A percentile compares a stretch with the other conserved stretches of the same genome.
Conservation (phyloP, 2,113 vertebrate genomes). For the Burhinus oedicnemus region DNA sequence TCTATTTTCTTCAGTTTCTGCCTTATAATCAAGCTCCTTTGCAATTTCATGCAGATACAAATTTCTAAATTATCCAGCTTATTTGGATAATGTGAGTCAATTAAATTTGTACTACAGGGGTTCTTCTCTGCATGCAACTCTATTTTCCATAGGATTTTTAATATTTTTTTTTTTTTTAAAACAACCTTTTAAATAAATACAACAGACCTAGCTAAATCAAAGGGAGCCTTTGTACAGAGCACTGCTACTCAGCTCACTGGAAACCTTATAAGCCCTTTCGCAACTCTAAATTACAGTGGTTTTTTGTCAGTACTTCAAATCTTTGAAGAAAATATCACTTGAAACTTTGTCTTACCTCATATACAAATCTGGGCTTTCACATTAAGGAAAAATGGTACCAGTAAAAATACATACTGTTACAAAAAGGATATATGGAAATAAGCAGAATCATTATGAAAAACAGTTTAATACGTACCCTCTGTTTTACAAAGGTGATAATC, state of each 20-base stretch:
- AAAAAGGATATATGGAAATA: not conserved
- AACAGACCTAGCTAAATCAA: not conserved
- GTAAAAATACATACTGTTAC: not conserved
- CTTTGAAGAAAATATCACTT: not conserved
- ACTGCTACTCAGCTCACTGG: not conserved
- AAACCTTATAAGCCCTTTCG: not conserved
- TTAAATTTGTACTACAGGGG: slow-evolving; percentile 24
- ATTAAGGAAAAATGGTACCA: not conserved
- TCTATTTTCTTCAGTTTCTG: not conserved
- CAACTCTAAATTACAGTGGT: not conserved
- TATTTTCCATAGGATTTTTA: not conserved
- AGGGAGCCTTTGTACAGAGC: not conserved
- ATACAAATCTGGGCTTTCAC: not conserved
- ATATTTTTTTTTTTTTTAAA: not conserved
- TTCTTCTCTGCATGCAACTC: not conserved
- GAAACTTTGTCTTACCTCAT: slow-evolving; percentile 13
- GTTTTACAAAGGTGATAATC: not conserved
- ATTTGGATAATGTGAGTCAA: slow-evolving; percentile 16
- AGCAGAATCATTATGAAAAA: not conserved
- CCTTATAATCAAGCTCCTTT: slow-evolving; percentile 7
- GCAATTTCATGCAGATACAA: not conserved
- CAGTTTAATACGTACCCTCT: not conserved
- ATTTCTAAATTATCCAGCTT: slow-evolving; percentile 41
- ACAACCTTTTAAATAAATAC: not conserved
- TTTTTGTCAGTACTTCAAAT: not conserved